Base-by-base conservation (phyloP, 92 coral and sea anemone genomes). In the Actinernus sp. region DNA sequence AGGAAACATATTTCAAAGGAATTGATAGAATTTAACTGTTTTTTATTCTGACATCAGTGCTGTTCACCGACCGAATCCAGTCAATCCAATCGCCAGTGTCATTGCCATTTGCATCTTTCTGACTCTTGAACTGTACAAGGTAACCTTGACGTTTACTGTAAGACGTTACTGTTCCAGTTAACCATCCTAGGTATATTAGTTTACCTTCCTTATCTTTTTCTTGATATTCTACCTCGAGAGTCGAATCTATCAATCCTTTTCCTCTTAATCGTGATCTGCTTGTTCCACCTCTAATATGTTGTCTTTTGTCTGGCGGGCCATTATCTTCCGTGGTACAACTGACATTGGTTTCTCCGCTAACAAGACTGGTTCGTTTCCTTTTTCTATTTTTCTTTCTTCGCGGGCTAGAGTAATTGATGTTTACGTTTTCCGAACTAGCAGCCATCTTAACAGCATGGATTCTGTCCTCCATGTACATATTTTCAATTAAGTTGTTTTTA, bases 391-490 rank as follows among this genome's bases (percentile, higher is more conserved):
- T 7, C 12, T 49, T 27, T 3, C 5, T 5, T 16, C 26, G 8
- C 21, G 19, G 11, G 7, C 29, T 21, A 10, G 56, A 4, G 21
- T 27, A 11, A 21, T 21, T 49, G 2, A 21, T 16, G 52, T 34
- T 55, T 6, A 76, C 66, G 27, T 76, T 31, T 4, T 12, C 9
- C 30, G 54, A 52, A 0, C 58, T 22, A 38, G 83, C 83, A 0
- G 41, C 38, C 61, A 76, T 77, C 58, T 67, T 77, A 14, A 68
- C 78, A 25, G 84, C 78, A 16, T 55, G 68, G 20, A 68, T 49
- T 24, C 78, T 31, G 59, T 77, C 78, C 47, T 77, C 84, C 31
- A 70, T 54, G 70, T 67, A 67, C 7, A 76, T 76, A 68, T 76
- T 65, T 48, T 76, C 83, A 11, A 65, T 48, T 9, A 76, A 34